Evolutionary conservation across 2,797 vertebrate species (phyloP).

Genomic region (Hippocampus kuda): DNA sequence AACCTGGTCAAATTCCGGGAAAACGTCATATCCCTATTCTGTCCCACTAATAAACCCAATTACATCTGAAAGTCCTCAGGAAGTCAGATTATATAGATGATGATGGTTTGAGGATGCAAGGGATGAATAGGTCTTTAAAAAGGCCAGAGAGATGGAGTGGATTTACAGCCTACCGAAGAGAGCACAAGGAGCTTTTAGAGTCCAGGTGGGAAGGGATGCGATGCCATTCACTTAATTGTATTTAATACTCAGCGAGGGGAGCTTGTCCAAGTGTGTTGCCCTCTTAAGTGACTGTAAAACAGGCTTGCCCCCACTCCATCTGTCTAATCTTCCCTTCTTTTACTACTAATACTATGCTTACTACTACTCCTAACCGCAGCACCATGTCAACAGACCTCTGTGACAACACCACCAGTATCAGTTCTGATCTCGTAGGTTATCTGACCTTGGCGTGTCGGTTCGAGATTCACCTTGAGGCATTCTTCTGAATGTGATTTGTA

Average conservation of each 20-base stretch:
- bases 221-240: constrained; percentile 45
- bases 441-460: constrained; percentile 21
- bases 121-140: constrained; percentile 27
- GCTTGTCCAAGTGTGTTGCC: constrained; percentile 45
- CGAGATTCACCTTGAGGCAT: constrained; percentile 19
- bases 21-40: constrained; percentile 42
- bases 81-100: constrained; percentile 25
- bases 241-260: constrained; percentile 50
- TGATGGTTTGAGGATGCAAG: constrained; percentile 16
- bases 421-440: constrained; percentile 24
- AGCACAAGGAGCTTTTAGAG: constrained; percentile 27
- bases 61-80: constrained; percentile 12
- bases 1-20: constrained; percentile 29
- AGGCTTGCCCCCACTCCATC: constrained; percentile 28
- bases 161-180: constrained; percentile 32
- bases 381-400: constrained; percentile 16
- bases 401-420: constrained; percentile 11
- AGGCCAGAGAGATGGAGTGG: constrained; percentile 35
- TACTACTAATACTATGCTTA: constrained; percentile 9
- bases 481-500: constrained; percentile 1
- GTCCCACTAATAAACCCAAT: constrained; percentile 21
- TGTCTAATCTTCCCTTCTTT: constrained; percentile 37
- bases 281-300: constrained; percentile 41
- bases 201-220: constrained; percentile 39
- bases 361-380: constrained; percentile 12